A percentile compares a stretch with the other conserved stretches of the same genome.
Conservation (phyloP, 2,113 vertebrate genomes). For the Fulmarus glacialis region DNA sequence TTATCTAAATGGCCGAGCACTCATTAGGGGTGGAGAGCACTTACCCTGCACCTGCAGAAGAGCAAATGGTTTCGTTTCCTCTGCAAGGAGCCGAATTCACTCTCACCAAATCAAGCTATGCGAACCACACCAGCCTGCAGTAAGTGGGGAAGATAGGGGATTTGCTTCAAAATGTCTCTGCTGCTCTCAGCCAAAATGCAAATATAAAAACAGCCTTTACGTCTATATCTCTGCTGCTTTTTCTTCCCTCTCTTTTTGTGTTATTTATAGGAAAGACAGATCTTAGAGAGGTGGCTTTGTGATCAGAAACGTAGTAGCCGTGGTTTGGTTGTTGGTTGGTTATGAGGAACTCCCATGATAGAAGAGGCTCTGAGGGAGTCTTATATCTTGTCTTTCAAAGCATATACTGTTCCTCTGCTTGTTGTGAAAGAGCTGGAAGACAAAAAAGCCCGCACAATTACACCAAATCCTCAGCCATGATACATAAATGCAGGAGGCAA, state of each 20-base stretch:
- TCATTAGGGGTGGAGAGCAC: slow-evolving; percentile 19
- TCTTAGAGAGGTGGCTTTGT: background rate
- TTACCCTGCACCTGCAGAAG: slow-evolving; percentile 37
- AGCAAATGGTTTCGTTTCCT: background rate
- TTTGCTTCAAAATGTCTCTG: slow-evolving; percentile 47
- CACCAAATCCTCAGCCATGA: background rate
- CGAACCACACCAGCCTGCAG: background rate
- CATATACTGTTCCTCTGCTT: background rate
- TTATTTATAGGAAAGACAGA: background rate
- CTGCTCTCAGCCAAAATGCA: slow-evolving; percentile 10
- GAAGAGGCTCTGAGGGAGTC: background rate
- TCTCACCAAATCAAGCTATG: background rate
- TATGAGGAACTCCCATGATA: background rate
- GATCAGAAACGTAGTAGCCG: background rate
- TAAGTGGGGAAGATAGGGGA: background rate
- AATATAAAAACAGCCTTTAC: background rate
- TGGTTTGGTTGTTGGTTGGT: background rate
- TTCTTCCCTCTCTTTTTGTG: background rate
- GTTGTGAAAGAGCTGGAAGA: background rate
- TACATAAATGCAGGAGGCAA: background rate
- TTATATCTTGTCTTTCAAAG: background rate
- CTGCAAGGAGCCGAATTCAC: background rate
- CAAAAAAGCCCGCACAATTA: background rate
- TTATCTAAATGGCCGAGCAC: background rate
- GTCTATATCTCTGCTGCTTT: background rate